A percentile compares a stretch with the other conserved stretches of the same genome.
Conservation (phyloP, 2,888 invertebrate genomes). For the Carpatolechia fugitivella region DNA sequence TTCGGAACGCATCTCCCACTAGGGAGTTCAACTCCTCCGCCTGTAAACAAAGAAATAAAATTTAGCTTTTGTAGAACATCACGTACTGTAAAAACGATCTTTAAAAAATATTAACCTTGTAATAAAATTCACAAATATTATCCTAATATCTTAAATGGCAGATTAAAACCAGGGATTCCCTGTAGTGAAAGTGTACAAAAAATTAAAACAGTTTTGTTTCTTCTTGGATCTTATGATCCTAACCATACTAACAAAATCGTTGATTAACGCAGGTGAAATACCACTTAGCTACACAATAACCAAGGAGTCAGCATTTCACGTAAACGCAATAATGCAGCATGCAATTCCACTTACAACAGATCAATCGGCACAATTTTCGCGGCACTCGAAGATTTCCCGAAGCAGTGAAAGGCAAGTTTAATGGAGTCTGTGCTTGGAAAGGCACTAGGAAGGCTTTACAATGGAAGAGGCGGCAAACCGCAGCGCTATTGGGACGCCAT, state of each 20-base stretch:
- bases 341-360: neutral
- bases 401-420: slow-evolving; percentile 14
- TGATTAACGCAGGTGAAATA: too few species aligned
- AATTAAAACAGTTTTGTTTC: too few species aligned
- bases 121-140: too few species aligned
- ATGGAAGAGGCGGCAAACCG: slow-evolving; percentile 11
- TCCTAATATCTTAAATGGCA: too few species aligned
- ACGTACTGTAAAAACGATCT: too few species aligned
- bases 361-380: slow-evolving; percentile 6
- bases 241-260: too few species aligned
- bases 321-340: neutral
- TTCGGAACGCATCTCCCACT: slow-evolving; percentile 94
- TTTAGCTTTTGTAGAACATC: too few species aligned
- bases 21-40: slow-evolving; percentile 92
- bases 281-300: neutral
- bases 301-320: neutral
- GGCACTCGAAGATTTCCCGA: slow-evolving; percentile 4
- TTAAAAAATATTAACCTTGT: too few species aligned
- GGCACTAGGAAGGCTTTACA: neutral
- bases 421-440: slow-evolving; percentile 5
- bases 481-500: slow-evolving; percentile 1
- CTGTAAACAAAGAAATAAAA: slow-evolving; percentile 78
- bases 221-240: too few species aligned
- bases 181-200: too few species aligned
- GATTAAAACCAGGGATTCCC: too few species aligned